phyloP scores from a whole-genome alignment of 2,888 invertebrate genomes.

The Microdon myrmicae region DNA sequence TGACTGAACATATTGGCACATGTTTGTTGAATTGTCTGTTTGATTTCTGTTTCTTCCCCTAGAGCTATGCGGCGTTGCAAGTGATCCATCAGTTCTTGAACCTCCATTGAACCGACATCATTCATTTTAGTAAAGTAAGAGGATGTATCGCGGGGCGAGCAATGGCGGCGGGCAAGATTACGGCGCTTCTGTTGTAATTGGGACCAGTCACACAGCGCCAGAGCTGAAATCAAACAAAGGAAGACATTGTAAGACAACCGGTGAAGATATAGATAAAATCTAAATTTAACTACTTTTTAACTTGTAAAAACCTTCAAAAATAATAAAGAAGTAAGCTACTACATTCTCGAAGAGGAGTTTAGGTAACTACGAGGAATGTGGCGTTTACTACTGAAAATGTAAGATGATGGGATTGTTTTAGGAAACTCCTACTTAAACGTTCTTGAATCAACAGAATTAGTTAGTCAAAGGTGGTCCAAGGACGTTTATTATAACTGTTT shows the following conservation, averaged over 20 bases:
- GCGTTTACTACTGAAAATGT: too few relatives aligned
- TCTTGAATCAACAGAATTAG: too few relatives aligned
- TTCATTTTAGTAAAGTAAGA: slow-evolving; percentile 78
- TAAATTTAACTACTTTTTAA: neutral
- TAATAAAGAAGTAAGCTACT: too few relatives aligned
- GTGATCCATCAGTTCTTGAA: slow-evolving; percentile 71
- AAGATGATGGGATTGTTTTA: too few relatives aligned
- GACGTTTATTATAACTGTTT: too few relatives aligned
- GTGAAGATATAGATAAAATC: slow-evolving; percentile 7
- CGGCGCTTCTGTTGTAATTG: slow-evolving; percentile 81
- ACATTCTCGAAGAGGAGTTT: too few relatives aligned
- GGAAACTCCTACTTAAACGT: too few relatives aligned
- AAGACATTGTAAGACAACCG: slow-evolving; percentile 26
- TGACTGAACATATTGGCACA: slow-evolving; percentile 87
- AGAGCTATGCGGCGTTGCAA: slow-evolving; percentile 66
- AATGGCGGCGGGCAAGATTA: slow-evolving; percentile 81
- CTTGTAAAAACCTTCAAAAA: neutral
- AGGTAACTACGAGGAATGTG: too few relatives aligned
- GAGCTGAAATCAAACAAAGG: slow-evolving; percentile 72
- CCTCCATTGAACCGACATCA: slow-evolving; percentile 76
- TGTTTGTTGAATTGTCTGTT: slow-evolving; percentile 77
- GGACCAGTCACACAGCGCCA: slow-evolving; percentile 90
- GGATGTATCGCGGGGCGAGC: slow-evolving; percentile 81
- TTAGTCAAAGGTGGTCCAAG: too few relatives aligned
- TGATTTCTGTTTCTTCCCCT: slow-evolving; percentile 70